These are phyloP conservation scores for Dendrolimus punctatus DNA, from an alignment of 1,140 invertebrate species.

Conservation along the genomic window DNA sequence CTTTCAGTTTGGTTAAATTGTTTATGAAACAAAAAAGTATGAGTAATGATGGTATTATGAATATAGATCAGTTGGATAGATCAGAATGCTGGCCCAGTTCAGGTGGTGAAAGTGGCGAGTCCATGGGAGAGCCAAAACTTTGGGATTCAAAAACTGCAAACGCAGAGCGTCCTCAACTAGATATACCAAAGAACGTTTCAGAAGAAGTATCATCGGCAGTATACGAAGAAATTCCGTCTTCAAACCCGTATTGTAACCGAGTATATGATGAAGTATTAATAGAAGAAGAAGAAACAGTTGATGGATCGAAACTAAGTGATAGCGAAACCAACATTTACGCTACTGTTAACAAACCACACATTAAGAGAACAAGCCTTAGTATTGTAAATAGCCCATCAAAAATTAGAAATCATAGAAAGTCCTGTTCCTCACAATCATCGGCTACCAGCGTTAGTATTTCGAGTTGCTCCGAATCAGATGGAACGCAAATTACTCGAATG, in stretches of 20 bases:
- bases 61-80: slow-evolving; percentile 76
- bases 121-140: slow-evolving; percentile 50
- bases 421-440: slow-evolving; percentile 62
- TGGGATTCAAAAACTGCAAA: slow-evolving; percentile 35
- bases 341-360: slow-evolving; percentile 62
- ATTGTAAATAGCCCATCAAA: slow-evolving; percentile 69
- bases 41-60: slow-evolving; percentile 79
- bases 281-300: slow-evolving; percentile 55
- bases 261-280: slow-evolving; percentile 60
- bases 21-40: slow-evolving; percentile 93
- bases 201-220: slow-evolving; percentile 40
- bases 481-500: slow-evolving; percentile 67
- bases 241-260: slow-evolving; percentile 40
- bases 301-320: slow-evolving; percentile 46
- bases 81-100: slow-evolving; percentile 76
- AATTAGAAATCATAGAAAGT: slow-evolving; percentile 55
- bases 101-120: slow-evolving; percentile 64
- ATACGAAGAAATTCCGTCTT: slow-evolving; percentile 48
- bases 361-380: slow-evolving; percentile 67
- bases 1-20: slow-evolving; percentile 88
- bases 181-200: slow-evolving; percentile 39
- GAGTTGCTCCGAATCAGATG: slow-evolving; percentile 70
- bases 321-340: slow-evolving; percentile 65
- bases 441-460: slow-evolving; percentile 68
- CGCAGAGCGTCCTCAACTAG: slow-evolving; percentile 45